These are phyloP conservation scores for Argopecten irradians DNA, from an alignment of 1,140 invertebrate species.

Conservation along the genomic window DNA sequence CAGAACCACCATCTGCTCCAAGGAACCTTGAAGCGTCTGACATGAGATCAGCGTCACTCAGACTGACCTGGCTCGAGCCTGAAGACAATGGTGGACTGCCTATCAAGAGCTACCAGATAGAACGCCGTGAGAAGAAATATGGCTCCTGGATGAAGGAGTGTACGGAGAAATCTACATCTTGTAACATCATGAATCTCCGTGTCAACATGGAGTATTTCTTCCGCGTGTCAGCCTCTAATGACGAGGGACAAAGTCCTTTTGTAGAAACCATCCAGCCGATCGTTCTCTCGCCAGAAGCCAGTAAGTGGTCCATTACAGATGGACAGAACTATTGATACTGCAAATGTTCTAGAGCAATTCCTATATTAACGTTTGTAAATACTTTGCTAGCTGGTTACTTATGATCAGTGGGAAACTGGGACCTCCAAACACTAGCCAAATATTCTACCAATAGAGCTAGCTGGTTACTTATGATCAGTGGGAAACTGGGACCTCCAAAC, in stretches of 20 bases:
- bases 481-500: too few species aligned
- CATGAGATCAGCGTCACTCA: slow-evolving; percentile 62
- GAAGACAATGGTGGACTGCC: slow-evolving; percentile 98
- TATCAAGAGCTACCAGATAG: slow-evolving; percentile 92
- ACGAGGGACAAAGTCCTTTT: slow-evolving; percentile 84
- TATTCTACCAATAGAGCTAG: too few species aligned
- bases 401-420: not conserved
- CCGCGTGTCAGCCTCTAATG: slow-evolving; percentile 95
- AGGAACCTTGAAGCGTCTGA: slow-evolving; percentile 63
- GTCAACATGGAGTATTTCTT: slow-evolving; percentile 97
- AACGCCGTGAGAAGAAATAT: slow-evolving; percentile 85
- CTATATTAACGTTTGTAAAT: slow-evolving; percentile 80
- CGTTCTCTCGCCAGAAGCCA: slow-evolving; percentile 67
- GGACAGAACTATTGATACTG: not conserved
- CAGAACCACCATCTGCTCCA: slow-evolving; percentile 67
- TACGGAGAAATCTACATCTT: slow-evolving; percentile 58
- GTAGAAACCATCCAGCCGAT: slow-evolving; percentile 67
- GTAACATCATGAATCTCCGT: slow-evolving; percentile 80
- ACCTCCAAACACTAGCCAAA: too few species aligned
- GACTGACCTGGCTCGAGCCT: slow-evolving; percentile 90
- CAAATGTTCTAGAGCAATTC: not conserved
- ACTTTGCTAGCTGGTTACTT: not conserved
- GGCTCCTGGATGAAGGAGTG: slow-evolving; percentile 80
- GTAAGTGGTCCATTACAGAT: slow-evolving; percentile 58
- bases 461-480: slow-evolving; percentile 60